phyloP scores from a whole-genome alignment of 2,113 vertebrate genomes.

The Acanthisitta chloris region DNA sequence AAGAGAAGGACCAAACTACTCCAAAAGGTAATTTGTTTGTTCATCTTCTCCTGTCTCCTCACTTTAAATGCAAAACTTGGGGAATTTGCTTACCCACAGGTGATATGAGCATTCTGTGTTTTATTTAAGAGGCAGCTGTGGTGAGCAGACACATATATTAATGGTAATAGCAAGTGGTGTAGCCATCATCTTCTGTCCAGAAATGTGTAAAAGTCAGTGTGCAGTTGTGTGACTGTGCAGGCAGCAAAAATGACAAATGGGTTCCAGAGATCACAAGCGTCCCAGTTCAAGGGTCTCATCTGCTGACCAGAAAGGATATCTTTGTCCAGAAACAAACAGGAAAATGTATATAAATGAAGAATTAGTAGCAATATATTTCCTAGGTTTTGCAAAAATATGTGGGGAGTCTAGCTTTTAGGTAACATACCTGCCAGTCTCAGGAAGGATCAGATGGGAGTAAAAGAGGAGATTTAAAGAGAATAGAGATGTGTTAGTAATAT shows the following conservation, averaged over 20 bases:
- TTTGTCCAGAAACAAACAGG: not conserved
- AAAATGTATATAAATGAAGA: not conserved
- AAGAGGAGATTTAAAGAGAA: not conserved
- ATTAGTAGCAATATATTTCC: not conserved
- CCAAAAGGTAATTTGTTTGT: not conserved
- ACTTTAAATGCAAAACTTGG: not conserved
- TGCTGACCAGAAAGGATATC: not conserved
- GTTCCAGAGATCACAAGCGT: not conserved
- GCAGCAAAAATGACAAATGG: not conserved
- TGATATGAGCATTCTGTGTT: not conserved
- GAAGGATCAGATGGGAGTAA: not conserved
- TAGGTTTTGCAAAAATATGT: not conserved
- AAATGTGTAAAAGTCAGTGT: not conserved
- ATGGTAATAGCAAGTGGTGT: fast-evolving
- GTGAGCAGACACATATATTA: not conserved
- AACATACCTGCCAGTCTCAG: not conserved
- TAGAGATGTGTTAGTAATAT: not conserved
- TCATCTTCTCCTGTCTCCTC: not conserved
- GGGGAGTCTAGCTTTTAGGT: not conserved
- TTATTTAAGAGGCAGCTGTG: not conserved
- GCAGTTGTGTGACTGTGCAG: not conserved
- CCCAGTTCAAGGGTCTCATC: not conserved
- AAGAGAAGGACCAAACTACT: not conserved
- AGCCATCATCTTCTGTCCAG: not conserved
- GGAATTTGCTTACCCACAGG: not conserved